Percentiles rank a stretch among this genome's conserved stretches.
Evolutionary conservation across 2,113 vertebrate species (phyloP).

Genomic region (Papio anubis): DNA sequence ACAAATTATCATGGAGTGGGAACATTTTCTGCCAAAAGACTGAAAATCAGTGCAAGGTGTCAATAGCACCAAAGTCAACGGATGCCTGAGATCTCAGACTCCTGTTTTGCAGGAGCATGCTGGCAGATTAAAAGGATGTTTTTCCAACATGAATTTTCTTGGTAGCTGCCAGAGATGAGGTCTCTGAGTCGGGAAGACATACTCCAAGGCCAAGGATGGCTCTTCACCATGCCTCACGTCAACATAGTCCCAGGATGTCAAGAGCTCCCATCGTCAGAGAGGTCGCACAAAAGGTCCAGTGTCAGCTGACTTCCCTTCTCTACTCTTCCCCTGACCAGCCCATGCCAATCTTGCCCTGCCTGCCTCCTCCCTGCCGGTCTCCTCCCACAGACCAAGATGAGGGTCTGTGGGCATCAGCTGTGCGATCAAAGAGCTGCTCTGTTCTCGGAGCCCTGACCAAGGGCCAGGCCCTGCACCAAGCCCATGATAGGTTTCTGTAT

Average conservation of each 20-base stretch:
- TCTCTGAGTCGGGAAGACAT: rapidly evolving
- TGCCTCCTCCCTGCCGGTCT: neutral
- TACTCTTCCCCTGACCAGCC: neutral
- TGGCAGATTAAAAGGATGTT: neutral
- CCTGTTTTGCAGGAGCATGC: neutral
- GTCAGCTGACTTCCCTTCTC: neutral
- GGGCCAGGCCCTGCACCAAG: neutral
- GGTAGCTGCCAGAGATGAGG: neutral
- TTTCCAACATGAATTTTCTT: neutral
- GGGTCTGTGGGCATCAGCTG: neutral
- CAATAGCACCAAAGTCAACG: neutral
- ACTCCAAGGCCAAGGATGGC: rapidly evolving
- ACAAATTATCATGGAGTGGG: rapidly evolving
- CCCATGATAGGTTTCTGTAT: rapidly evolving
- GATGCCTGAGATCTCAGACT: neutral
- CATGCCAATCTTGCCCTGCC: neutral
- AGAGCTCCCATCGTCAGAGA: neutral
- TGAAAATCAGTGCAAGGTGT: rapidly evolving
- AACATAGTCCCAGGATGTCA: neutral
- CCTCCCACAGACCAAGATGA: neutral
- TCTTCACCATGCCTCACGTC: neutral
- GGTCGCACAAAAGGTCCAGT: neutral
- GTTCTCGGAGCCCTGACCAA: rapidly evolving
- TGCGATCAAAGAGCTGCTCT: rapidly evolving
- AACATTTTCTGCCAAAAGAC: neutral